phyloP scores from a whole-genome alignment of 2,888 invertebrate species.

The Meta bourneti region DNA sequence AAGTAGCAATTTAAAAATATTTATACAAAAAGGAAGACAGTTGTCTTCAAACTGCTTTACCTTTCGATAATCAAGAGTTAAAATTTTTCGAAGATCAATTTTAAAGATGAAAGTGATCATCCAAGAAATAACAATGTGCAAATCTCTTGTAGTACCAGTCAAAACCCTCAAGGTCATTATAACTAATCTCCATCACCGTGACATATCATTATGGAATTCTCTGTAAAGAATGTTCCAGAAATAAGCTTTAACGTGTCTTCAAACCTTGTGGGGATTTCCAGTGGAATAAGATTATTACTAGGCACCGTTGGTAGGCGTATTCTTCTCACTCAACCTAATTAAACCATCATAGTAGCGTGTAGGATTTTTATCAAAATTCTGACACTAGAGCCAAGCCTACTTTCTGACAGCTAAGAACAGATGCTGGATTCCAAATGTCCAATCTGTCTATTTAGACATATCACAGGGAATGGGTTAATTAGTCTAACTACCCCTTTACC shows the following conservation, averaged over 20 bases:
- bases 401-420: slow-evolving; percentile 3
- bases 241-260: neutral
- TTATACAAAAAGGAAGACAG: too few relatives aligned
- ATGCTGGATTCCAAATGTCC: neutral
- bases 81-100: too few relatives aligned
- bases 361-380: slow-evolving; percentile 33
- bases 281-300: neutral
- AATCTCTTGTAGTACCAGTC: too few relatives aligned
- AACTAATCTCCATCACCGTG: neutral
- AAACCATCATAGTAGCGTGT: slow-evolving; percentile 31
- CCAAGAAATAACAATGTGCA: too few relatives aligned
- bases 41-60: too few relatives aligned
- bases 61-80: too few relatives aligned
- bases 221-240: neutral
- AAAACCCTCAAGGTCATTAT: too few relatives aligned
- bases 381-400: slow-evolving; percentile 22
- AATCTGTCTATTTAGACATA: neutral
- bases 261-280: neutral
- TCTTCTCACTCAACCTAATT: slow-evolving; percentile 42
- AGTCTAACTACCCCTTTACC: neutral
- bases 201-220: neutral
- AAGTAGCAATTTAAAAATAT: too few relatives aligned
- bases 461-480: neutral
- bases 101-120: too few relatives aligned
- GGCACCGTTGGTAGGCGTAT: slow-evolving; percentile 27